Conservation (phyloP, 1,140 invertebrate genomes). For the Drosophila teissieri region DNA sequence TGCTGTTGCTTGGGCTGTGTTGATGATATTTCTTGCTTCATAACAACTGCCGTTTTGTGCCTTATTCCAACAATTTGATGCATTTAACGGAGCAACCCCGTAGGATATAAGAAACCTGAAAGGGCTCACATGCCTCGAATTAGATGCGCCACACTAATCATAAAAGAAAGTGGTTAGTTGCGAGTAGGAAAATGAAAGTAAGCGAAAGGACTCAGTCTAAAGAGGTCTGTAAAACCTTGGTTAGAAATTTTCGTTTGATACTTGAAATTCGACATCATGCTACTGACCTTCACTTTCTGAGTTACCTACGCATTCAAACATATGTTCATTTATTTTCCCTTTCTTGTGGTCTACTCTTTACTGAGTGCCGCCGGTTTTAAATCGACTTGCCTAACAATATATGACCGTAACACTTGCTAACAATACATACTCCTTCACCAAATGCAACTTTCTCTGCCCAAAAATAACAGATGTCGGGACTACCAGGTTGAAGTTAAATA, state of each 20-base stretch:
- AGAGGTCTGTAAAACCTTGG: constrained; percentile 26
- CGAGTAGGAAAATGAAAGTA: constrained; percentile 67
- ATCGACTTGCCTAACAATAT: constrained; percentile 46
- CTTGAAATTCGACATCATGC: constrained; percentile 33
- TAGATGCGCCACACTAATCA: constrained; percentile 59
- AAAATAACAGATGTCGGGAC: constrained; percentile 47
- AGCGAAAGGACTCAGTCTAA: constrained; percentile 31
- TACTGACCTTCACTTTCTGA: constrained; percentile 52
- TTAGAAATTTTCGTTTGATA: constrained; percentile 17
- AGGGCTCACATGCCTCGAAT: constrained; percentile 65
- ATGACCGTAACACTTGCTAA: constrained; percentile 43
- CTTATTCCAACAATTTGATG: constrained; percentile 50
- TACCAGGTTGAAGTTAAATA: constrained; percentile 44
- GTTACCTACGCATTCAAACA: constrained; percentile 49
- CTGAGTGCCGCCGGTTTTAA: constrained; percentile 68
- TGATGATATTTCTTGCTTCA: constrained; percentile 55
- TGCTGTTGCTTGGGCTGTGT: constrained; percentile 35
- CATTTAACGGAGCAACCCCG: constrained; percentile 62
- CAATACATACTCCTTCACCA: constrained; percentile 18
- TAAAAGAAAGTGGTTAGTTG: constrained; percentile 49
- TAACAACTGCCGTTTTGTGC: constrained; percentile 53
- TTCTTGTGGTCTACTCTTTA: constrained; percentile 48
- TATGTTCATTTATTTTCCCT: constrained; percentile 56
- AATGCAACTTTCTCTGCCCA: constrained; percentile 45
- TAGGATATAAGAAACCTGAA: constrained; percentile 20